Base-by-base conservation (phyloP, 2,888 invertebrate species). In the Coronaproctus castanopsis region DNA sequence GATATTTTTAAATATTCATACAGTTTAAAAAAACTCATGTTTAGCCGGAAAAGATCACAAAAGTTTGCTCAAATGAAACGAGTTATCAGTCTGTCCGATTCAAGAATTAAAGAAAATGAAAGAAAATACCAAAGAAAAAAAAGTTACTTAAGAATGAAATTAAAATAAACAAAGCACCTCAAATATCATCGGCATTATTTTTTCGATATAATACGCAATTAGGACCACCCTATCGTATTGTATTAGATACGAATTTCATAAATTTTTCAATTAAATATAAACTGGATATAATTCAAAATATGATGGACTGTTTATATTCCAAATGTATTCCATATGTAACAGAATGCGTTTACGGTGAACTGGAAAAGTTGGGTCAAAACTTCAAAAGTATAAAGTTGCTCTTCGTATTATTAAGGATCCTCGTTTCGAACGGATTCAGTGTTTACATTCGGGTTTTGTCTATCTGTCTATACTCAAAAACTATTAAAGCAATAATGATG, bases 241-340 rank as follows among this genome's bases (percentile, higher is more conserved):
- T 99, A 19, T 71, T 96, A 2, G 98, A 99, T 70, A 99, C 98
- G 1, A 99, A 99, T 75, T 99, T 99, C 69, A 84, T 99, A 8
- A 98, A 99, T 70, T 97, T 98, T 70, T 90, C 96, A 3, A 92
- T 99, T 51, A 93, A 95, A 72, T 93, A 92, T 70, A 96, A 97
- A 75, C 75, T 99, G 64, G 98, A 99, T 69, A 85, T 99, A 50
- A 81, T 95, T 59, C 87, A 93, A 68, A 88, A 87, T 64, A 93
- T 98, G 91, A 97, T 97, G 96, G 95, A 98, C 68, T 98, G 97
- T 71, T 76, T 99, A 3, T 96, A 95, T 73, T 98, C 97, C 0
- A 98, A 98, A 75, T 80, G 81, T 71, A 88, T 91, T 67, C 97
- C 97, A 0, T 98, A 98, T 68, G 84, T 98, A 61, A 95, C 97